phyloP scores from a whole-genome alignment of 1,140 invertebrate genomes.

The Melitaea cinxia region DNA sequence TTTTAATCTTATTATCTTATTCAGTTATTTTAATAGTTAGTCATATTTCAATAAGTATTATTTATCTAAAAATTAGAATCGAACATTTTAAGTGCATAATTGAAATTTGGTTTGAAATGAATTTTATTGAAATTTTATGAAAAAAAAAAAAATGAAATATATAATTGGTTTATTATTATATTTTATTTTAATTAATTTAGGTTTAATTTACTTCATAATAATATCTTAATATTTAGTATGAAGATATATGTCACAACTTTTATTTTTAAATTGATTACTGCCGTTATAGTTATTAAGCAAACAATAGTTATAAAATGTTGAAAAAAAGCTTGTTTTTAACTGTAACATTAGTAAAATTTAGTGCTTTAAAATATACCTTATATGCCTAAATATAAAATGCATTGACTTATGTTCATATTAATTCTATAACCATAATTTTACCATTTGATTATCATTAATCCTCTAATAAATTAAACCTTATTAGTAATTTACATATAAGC shows the following conservation, averaged over 20 bases:
- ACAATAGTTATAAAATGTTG: neutral
- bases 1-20: neutral
- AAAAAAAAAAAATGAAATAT: neutral
- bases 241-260: neutral
- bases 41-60: neutral
- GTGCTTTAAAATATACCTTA: neutral
- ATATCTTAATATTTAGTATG: neutral
- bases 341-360: neutral
- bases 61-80: neutral
- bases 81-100: neutral
- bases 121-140: neutral
- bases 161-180: neutral
- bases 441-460: neutral
- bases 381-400: neutral
- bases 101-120: neutral
- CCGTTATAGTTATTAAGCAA: neutral
- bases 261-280: neutral
- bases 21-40: neutral
- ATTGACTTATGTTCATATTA: neutral
- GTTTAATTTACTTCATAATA: too few relatives aligned
- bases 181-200: neutral
- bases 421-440: neutral
- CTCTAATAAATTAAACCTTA: neutral
- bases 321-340: constrained; percentile 5
- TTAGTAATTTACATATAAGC: constrained; percentile 10